These are phyloP conservation scores for Pseudoips prasinana DNA, from an alignment of 2,888 invertebrate species.

Conservation along the genomic window DNA sequence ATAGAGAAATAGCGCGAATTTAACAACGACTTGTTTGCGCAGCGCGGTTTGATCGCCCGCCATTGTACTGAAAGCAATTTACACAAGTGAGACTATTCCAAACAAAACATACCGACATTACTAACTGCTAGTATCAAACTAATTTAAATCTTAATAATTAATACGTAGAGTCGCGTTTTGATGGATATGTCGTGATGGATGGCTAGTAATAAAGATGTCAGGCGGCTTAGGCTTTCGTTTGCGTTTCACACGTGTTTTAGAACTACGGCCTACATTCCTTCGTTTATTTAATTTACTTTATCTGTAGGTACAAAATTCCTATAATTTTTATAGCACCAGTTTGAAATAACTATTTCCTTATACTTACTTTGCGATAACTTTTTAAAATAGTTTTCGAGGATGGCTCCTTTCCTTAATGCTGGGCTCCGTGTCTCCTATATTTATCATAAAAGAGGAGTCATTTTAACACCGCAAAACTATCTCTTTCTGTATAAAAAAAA, in stretches of 20 bases:
- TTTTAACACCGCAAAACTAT: too few species aligned
- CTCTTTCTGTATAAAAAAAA: too few species aligned
- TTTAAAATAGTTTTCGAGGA: too few species aligned
- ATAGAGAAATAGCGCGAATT: constrained; percentile 34
- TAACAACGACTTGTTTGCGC: constrained; percentile 30
- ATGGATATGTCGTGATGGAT: constrained; percentile 30
- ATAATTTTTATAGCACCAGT: background rate
- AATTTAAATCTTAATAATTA: constrained; percentile 34
- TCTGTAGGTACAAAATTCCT: constrained; percentile 4
- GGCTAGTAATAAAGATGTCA: constrained; percentile 64
- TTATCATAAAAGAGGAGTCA: too few species aligned
- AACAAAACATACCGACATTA: constrained; percentile 26
- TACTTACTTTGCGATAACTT: too few species aligned
- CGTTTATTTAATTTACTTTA: constrained; percentile 11
- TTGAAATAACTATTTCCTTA: too few species aligned
- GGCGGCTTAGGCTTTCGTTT: constrained; percentile 47
- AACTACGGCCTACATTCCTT: constrained; percentile 49
- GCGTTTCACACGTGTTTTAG: constrained; percentile 64
- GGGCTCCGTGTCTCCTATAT: too few species aligned
- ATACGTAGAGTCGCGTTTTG: constrained; percentile 39
- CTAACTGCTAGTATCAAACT: background rate
- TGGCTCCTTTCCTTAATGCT: too few species aligned
- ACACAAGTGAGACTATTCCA: constrained; percentile 66
- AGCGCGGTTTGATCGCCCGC: constrained; percentile 27
- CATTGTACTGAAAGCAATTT: constrained; percentile 52